Conservation (phyloP, 2,888 invertebrate genomes). For the Rhagophthalmus giganteus region DNA sequence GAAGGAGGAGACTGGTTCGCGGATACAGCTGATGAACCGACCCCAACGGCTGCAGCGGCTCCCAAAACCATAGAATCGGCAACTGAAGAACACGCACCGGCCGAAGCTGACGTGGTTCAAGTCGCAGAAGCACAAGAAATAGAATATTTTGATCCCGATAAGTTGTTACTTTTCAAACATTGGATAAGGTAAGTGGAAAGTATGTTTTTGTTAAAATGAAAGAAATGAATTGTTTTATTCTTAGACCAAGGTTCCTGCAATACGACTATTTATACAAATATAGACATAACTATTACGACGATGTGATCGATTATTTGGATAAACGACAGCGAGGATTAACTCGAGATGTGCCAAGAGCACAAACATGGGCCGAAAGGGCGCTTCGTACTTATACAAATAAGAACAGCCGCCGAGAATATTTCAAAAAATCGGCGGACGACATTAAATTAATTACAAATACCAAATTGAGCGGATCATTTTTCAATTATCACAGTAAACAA, state of each 20-base stretch:
- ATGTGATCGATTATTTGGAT: constrained; percentile 81
- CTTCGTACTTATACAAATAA: constrained; percentile 66
- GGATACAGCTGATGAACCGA: constrained; percentile 35
- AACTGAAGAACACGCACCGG: constrained; percentile 41
- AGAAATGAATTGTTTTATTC: constrained; percentile 30
- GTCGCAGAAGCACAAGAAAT: constrained; percentile 43
- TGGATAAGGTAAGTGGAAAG: constrained; percentile 70
- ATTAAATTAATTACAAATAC: constrained; percentile 62
- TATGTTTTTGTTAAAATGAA: not conserved
- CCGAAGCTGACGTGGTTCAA: constrained; percentile 42
- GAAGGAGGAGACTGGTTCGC: constrained; percentile 45
- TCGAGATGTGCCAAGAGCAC: constrained; percentile 74
- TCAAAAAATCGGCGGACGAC: constrained; percentile 44
- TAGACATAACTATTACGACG: constrained; percentile 83
- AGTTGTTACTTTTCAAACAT: constrained; percentile 74
- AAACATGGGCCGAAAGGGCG: constrained; percentile 85
- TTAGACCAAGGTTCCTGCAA: constrained; percentile 76
- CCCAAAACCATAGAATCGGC: constrained; percentile 41
- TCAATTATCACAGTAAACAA: constrained; percentile 74
- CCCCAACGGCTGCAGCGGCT: constrained; percentile 23
- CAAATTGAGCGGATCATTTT: constrained; percentile 68
- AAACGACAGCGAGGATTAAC: constrained; percentile 68
- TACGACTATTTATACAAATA: constrained; percentile 84
- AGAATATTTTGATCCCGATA: constrained; percentile 63
- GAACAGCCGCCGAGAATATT: constrained; percentile 49